Percentiles rank a stretch among this genome's conserved stretches.
Evolutionary conservation across 2,797 vertebrate genomes (phyloP).

Genomic region (Botia kubotai): DNA sequence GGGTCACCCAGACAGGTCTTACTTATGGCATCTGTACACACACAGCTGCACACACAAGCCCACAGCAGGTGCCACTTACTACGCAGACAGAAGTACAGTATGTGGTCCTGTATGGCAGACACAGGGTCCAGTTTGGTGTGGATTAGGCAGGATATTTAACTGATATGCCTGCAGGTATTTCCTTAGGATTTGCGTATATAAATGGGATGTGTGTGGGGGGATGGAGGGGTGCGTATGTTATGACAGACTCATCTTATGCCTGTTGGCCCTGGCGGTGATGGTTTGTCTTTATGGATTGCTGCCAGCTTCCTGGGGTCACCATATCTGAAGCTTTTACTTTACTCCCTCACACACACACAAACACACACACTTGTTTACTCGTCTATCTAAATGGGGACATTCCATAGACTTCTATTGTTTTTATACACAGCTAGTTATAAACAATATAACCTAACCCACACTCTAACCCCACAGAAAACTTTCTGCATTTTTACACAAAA

Average conservation of each 20-base stretch:
- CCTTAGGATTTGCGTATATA: conserved; percentile 11
- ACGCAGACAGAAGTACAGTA: conserved; percentile 1
- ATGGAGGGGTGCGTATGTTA: conserved; percentile 1
- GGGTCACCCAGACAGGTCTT: conserved; percentile 64
- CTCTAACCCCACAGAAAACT: no score
- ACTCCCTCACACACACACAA: conserved; percentile 27
- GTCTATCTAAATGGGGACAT: no score
- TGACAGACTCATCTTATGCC: conserved; percentile 29
- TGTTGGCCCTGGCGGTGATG: conserved; percentile 43
- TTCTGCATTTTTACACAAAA: no score
- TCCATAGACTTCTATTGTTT: no score
- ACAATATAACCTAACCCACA: no score
- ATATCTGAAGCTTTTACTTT: conserved; percentile 14
- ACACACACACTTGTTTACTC: no score
- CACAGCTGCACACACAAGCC: conserved; percentile 53
- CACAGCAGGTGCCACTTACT: conserved; percentile 29
- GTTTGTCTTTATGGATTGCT: conserved; percentile 39
- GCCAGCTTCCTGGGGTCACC: conserved; percentile 42
- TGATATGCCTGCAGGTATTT: not conserved
- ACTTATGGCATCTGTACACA: conserved; percentile 76
- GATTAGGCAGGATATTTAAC: conserved; percentile 8
- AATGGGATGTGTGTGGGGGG: conserved; percentile 19
- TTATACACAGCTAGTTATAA: no score
- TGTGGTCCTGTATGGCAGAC: not conserved
- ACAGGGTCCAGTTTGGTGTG: conserved; percentile 6